Conservation (phyloP, 2,888 invertebrate species). For the Ectemnius lituratus region DNA sequence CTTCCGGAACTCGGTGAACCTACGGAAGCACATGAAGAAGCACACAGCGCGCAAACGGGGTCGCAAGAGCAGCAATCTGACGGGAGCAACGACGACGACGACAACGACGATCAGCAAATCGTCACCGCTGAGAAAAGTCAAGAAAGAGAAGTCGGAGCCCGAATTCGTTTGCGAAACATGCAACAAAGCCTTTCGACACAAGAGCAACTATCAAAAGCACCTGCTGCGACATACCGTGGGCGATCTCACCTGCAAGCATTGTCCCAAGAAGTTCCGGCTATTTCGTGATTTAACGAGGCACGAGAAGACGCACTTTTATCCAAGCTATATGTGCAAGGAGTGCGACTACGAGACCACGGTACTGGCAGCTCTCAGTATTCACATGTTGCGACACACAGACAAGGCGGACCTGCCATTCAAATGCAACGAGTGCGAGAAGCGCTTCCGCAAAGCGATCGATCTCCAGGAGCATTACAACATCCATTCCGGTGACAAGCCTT, state of each 20-base stretch:
- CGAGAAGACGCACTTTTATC: slow-evolving; percentile 75
- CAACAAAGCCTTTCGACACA: slow-evolving; percentile 72
- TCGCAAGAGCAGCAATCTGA: slow-evolving; percentile 28
- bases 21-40: slow-evolving; percentile 72
- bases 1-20: slow-evolving; percentile 64
- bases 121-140: slow-evolving; percentile 48
- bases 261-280: slow-evolving; percentile 73
- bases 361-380: slow-evolving; percentile 70
- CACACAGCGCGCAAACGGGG: slow-evolving; percentile 63
- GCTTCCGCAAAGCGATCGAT: slow-evolving; percentile 72
- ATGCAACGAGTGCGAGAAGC: slow-evolving; percentile 74
- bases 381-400: slow-evolving; percentile 72
- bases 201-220: slow-evolving; percentile 74
- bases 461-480: slow-evolving; percentile 76
- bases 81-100: slow-evolving; percentile 14
- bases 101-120: slow-evolving; percentile 28
- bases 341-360: slow-evolving; percentile 76
- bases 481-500: slow-evolving; percentile 75
- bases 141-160: slow-evolving; percentile 61
- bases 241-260: slow-evolving; percentile 73
- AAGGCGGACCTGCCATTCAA: slow-evolving; percentile 72
- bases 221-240: slow-evolving; percentile 70
- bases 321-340: slow-evolving; percentile 74
- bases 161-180: slow-evolving; percentile 72
- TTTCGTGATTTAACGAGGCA: slow-evolving; percentile 74